Base-by-base conservation (phyloP, 2,797 vertebrate genomes). In the Catharus ustulatus region DNA sequence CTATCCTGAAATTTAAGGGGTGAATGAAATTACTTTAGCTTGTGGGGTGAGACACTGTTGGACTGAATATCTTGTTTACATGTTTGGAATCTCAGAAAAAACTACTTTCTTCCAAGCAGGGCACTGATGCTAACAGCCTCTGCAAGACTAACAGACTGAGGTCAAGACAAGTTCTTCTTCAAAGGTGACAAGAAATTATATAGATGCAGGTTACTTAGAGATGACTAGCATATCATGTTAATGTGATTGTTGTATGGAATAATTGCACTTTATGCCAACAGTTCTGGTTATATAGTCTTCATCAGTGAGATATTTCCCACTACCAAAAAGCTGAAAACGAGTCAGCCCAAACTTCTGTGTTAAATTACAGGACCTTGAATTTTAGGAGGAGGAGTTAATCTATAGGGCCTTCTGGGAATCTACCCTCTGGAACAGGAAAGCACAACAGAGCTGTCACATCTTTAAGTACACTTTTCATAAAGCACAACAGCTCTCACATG, bases 401-500 rank as follows among this genome's bases (percentile, higher is more conserved):
- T 58, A 1, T 13, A 43, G 9, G 2, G 13, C 22, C 3, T 21
- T 20, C 21, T 67, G 43, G 11, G 16, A 75, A 72, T 43, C 13
- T 52, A 13, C 5, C 7, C 13, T 79, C 55, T 43, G 40, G 34
- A 32, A 30, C 15, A 66, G 48, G 22, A 46, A n/a, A 45, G 36
- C 4, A 59, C 16, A 77, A 36, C 15, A 49, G 40, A 49, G 29
- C 29, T 68, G 40, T 7, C 10, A 68, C 36, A 32, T 26, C 9
- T 71, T 75, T 36, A n/a, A 38, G 23, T 13, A 22, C 2, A 0
- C 6, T 68, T 76, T 87, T 24, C 6, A 34, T 6, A 54, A 19
- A 45, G 15, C 0, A 0, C 5, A 66, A 48, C 9, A 79, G 13
- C 11, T 74, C 61, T 89, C 4, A 4, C 24, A 15, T 15, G 6